A percentile compares a stretch with the other conserved stretches of the same genome.
phyloP scores from a whole-genome alignment of 2,797 vertebrate species.

The Sternotherus odoratus region DNA sequence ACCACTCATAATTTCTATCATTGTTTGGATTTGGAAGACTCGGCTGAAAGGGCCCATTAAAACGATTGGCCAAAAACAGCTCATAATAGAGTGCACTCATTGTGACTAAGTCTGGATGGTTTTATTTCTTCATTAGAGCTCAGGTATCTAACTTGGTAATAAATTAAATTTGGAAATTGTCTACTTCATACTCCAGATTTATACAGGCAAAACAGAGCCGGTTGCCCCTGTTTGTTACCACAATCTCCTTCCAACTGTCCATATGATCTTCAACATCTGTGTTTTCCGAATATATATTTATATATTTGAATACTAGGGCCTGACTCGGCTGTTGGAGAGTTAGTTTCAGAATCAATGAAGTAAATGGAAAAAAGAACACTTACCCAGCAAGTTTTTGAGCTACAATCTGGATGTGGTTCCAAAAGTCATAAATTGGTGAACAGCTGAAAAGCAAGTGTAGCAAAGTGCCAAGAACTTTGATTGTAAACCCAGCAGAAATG shows the following conservation, averaged over 20 bases:
- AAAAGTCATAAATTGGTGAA: constrained; percentile 52
- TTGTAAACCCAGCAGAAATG: not conserved
- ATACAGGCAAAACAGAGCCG: not conserved
- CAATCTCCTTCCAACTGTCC: not conserved
- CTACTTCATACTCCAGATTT: not conserved
- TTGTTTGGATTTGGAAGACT: constrained; percentile 14
- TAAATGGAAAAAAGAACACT: constrained; percentile 37
- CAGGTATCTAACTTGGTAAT: not conserved
- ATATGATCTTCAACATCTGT: not conserved
- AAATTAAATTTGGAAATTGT: constrained; percentile 53
- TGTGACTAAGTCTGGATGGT: not conserved
- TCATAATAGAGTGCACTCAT: constrained; percentile 5
- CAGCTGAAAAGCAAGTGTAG: constrained; percentile 34
- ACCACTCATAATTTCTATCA: not conserved
- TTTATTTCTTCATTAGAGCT: constrained; percentile 8
- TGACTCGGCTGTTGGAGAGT: constrained; percentile 22
- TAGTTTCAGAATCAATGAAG: constrained; percentile 13
- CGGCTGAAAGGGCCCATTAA: constrained; percentile 33
- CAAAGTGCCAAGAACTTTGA: not conserved
- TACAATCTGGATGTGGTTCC: not conserved
- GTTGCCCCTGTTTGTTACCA: not conserved
- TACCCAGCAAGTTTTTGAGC: constrained; percentile 49
- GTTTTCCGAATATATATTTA: constrained; percentile 13
- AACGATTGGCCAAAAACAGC: not conserved
- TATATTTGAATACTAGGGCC: constrained; percentile 44